Conservation (phyloP, 2,113 vertebrate genomes). For the Symphodus melops region DNA sequence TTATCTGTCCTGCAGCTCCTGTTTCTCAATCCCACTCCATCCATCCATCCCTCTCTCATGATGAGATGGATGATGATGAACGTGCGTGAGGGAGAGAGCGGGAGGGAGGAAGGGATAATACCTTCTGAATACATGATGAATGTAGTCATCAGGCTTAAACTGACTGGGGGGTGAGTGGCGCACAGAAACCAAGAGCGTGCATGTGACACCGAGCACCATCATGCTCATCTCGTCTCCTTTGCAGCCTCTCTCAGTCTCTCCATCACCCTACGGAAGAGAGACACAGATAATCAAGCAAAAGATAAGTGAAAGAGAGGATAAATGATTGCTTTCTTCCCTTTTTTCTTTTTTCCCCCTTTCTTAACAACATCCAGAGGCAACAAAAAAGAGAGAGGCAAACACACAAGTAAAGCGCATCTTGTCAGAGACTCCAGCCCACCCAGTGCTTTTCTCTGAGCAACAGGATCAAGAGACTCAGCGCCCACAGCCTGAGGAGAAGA, state of each 20-base stretch:
- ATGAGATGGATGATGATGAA: conserved; percentile 69
- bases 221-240: conserved; percentile 75
- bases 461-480: conserved; percentile 15
- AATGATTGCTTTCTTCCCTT: conserved; percentile 33
- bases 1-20: conserved; percentile 46
- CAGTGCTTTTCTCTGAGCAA: conserved; percentile 17
- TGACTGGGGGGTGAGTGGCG: conserved; percentile 75
- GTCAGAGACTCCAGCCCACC: conserved; percentile 15
- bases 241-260: conserved; percentile 69
- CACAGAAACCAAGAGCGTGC: conserved; percentile 57
- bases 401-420: conserved; percentile 33
- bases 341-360: not conserved
- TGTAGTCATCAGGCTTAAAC: conserved; percentile 83
- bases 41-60: conserved; percentile 59
- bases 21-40: conserved; percentile 54
- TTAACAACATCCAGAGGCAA: conserved; percentile 23
- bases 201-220: conserved; percentile 84
- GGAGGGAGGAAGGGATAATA: conserved; percentile 80
- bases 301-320: conserved; percentile 39
- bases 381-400: conserved; percentile 38
- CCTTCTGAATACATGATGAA: conserved; percentile 90
- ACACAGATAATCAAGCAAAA: conserved; percentile 50
- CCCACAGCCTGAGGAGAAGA: conserved; percentile 59
- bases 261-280: conserved; percentile 81
- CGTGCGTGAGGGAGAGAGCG: conserved; percentile 49